These are phyloP conservation scores for Melieria omissa DNA, from an alignment of 2,888 invertebrate species.

Conservation along the genomic window DNA sequence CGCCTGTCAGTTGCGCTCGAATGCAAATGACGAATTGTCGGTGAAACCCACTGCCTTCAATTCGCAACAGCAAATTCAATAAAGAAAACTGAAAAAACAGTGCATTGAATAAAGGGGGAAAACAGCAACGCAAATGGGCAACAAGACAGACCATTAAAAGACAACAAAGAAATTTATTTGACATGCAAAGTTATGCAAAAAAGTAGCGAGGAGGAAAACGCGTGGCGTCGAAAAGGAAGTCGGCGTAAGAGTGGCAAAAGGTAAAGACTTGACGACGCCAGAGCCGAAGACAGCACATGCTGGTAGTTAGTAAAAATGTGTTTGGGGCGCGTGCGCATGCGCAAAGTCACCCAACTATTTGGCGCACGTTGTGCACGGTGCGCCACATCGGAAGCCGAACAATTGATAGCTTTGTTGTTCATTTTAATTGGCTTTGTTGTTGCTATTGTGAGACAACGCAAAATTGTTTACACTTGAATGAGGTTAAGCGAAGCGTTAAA, in stretches of 20 bases:
- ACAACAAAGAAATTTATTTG: slow-evolving; percentile 10
- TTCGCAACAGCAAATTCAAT: not conserved
- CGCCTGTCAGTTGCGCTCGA: slow-evolving; percentile 36
- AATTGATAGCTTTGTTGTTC: not conserved
- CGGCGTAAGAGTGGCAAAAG: not conserved
- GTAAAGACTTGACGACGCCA: not conserved
- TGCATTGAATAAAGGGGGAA: not conserved
- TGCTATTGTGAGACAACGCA: not conserved
- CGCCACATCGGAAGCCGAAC: not conserved
- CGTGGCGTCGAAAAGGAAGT: not conserved
- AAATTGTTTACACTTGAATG: too few species aligned
- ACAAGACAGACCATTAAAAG: not conserved
- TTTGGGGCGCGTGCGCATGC: slow-evolving; percentile 22
- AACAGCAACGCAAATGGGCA: slow-evolving; percentile 1
- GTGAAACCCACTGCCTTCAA: slow-evolving; percentile 26
- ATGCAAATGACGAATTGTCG: slow-evolving; percentile 34
- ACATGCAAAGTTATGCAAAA: slow-evolving; percentile 9
- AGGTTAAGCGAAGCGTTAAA: too few species aligned
- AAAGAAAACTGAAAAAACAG: slow-evolving; percentile 14
- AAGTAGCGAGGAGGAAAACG: not conserved
- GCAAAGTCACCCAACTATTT: slow-evolving; percentile 8
- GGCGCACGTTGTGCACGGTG: not conserved
- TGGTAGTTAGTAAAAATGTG: not conserved
- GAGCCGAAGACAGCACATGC: not conserved
- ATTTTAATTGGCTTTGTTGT: not conserved